These are phyloP conservation scores for Tortrix viridana DNA, from an alignment of 2,888 invertebrate genomes.

Conservation along the genomic window DNA sequence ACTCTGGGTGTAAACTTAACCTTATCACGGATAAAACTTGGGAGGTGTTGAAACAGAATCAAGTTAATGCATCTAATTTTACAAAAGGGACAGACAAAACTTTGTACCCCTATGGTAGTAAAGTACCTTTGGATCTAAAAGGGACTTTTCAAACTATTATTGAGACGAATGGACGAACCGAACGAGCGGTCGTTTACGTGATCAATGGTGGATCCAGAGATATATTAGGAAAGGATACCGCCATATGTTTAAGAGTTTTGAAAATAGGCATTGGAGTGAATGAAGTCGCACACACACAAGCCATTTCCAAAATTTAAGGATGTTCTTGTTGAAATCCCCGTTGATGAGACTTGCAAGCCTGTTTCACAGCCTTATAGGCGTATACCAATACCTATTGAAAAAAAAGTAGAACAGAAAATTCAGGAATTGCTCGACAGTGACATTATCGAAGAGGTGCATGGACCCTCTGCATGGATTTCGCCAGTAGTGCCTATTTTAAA, in stretches of 20 bases:
- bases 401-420: slow-evolving; percentile 45
- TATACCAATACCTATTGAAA: slow-evolving; percentile 46
- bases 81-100: slow-evolving; percentile 37
- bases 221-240: slow-evolving; percentile 8
- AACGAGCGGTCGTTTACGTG: slow-evolving; percentile 39
- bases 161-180: slow-evolving; percentile 6
- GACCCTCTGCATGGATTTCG: slow-evolving; percentile 44
- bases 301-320: not conserved
- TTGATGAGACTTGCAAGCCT: slow-evolving; percentile 13
- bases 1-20: slow-evolving; percentile 44
- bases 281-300: not conserved
- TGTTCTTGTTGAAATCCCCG: slow-evolving; percentile 11
- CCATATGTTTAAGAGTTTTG: slow-evolving; percentile 4
- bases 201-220: slow-evolving; percentile 29
- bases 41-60: slow-evolving; percentile 36
- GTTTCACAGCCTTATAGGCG: slow-evolving; percentile 43
- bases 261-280: slow-evolving; percentile 7
- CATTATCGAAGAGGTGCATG: slow-evolving; percentile 46
- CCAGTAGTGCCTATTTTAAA: slow-evolving; percentile 32
- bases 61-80: slow-evolving; percentile 22
- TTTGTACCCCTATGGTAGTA: slow-evolving; percentile 40
- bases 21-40: slow-evolving; percentile 43
- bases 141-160: slow-evolving; percentile 40
- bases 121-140: slow-evolving; percentile 38
- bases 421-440: slow-evolving; percentile 42